Evolutionary conservation across 37 sponge, comb jelly and placozoan species (phyloP).

Genomic region (Mnemiopsis leidyi): DNA sequence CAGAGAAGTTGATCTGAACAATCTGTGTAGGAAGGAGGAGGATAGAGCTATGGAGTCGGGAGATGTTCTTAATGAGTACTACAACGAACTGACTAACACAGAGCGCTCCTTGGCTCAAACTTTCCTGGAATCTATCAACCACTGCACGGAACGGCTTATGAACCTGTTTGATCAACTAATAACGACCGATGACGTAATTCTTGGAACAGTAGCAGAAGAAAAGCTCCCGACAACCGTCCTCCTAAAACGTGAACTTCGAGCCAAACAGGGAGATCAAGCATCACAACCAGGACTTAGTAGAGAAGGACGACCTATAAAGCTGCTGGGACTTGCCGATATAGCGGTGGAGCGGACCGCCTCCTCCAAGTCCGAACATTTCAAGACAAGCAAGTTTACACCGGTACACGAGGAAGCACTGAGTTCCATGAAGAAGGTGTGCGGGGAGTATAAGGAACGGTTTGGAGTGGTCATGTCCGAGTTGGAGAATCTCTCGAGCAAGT

Average conservation of each 20-base stretch:
- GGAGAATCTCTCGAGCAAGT: background rate
- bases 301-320: background rate
- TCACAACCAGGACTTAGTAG: background rate
- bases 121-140: conserved; percentile 8
- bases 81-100: conserved; percentile 61
- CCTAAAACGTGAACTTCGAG: conserved; percentile 26
- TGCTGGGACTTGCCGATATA: background rate
- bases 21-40: conserved; percentile 50
- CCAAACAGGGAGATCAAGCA: background rate
- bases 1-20: conserved; percentile 41
- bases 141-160: background rate
- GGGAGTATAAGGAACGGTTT: conserved; percentile 4
- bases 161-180: conserved; percentile 35
- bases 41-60: conserved; percentile 26
- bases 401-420: background rate
- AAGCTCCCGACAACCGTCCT: conserved; percentile 52
- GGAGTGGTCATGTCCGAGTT: conserved; percentile 7
- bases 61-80: conserved; percentile 11
- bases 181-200: conserved; percentile 45
- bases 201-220: conserved; percentile 25
- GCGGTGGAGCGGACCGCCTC: conserved; percentile 20
- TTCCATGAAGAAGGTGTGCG: background rate
- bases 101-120: background rate
- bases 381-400: conserved; percentile 59
- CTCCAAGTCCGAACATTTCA: background rate